phyloP scores from a whole-genome alignment of 2,113 vertebrate species.

The Chinchilla lanigera region DNA sequence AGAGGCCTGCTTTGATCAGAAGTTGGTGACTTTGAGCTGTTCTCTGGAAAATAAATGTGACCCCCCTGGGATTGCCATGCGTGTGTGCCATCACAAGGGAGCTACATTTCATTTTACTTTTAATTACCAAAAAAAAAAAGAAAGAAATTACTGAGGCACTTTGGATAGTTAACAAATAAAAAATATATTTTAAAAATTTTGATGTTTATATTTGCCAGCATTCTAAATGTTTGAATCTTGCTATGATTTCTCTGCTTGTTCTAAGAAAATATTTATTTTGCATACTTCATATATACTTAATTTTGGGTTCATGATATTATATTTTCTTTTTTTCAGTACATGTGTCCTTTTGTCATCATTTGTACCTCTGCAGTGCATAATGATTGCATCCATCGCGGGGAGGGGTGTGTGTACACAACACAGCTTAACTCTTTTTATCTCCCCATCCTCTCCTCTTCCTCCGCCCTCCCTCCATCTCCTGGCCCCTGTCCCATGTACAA shows the following conservation, averaged over 20 bases:
- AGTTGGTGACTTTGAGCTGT: constrained; percentile 24
- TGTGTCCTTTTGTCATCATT: neutral
- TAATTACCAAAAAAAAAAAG: neutral
- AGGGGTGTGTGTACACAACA: neutral
- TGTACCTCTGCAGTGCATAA: neutral
- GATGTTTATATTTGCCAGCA: neutral
- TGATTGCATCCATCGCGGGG: neutral
- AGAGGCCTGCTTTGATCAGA: constrained; percentile 55
- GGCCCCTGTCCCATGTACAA: neutral
- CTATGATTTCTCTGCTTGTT: neutral
- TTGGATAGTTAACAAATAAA: neutral
- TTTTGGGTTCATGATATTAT: neutral
- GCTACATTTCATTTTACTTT: neutral
- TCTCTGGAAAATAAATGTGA: neutral
- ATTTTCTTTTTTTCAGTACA: neutral
- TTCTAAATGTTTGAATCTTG: neutral
- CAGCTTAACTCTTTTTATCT: neutral
- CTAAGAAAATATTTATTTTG: neutral
- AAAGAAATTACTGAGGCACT: neutral
- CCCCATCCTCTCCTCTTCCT: neutral
- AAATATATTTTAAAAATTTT: neutral
- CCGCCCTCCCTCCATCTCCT: neutral
- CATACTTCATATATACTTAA: neutral
- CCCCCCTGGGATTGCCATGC: neutral
- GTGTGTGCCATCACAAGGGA: rapidly evolving